phyloP scores from a whole-genome alignment of 2,888 invertebrate genomes.

The Ormia ochracea region DNA sequence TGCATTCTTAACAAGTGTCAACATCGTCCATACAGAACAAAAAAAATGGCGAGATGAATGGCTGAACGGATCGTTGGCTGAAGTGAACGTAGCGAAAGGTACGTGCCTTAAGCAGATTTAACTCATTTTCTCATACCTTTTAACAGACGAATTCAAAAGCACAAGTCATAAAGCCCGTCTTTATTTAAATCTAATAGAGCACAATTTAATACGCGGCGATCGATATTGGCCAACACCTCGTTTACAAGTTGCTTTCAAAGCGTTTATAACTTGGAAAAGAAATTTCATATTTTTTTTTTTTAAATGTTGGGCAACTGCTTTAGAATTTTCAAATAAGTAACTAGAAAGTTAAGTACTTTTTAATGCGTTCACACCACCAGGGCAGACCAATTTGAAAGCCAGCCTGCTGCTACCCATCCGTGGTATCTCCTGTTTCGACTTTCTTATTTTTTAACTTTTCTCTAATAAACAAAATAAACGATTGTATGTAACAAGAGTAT shows the following conservation, averaged over 20 bases:
- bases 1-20: slow-evolving; percentile 44
- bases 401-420: neutral
- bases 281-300: too few species aligned
- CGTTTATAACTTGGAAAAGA: too few species aligned
- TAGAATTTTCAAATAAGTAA: too few species aligned
- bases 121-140: neutral
- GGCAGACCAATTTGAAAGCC: too few species aligned
- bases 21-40: neutral
- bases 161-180: neutral
- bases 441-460: neutral
- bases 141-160: neutral
- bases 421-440: neutral
- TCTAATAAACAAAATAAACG: neutral
- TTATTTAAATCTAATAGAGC: neutral
- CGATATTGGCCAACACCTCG: too few species aligned
- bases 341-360: too few species aligned
- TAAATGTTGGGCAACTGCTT: too few species aligned
- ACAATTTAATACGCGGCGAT: too few species aligned
- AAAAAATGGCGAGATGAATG: slow-evolving; percentile 8
- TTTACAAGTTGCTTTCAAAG: too few species aligned
- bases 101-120: slow-evolving; percentile 30
- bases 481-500: slow-evolving; percentile 17
- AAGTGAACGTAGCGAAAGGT: neutral
- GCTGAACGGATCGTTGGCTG: neutral
- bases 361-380: too few species aligned